phyloP scores from a whole-genome alignment of 2,113 vertebrate species.

The Ctenodactylus gundi region DNA sequence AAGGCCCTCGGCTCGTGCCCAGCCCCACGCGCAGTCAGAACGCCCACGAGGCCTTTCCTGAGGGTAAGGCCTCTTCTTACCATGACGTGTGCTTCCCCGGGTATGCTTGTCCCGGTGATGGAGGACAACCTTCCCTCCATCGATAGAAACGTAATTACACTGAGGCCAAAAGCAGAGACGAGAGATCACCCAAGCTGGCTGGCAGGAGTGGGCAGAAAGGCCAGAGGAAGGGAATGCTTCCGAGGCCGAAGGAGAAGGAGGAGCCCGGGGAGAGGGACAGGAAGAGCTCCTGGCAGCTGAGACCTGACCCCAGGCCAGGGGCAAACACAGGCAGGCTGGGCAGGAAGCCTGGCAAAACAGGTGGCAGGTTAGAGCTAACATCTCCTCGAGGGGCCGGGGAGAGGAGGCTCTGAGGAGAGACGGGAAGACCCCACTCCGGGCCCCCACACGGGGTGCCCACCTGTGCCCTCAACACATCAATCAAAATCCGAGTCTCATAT shows the following conservation, averaged over 20 bases:
- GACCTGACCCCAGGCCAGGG: constrained; percentile 60
- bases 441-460: too few species aligned
- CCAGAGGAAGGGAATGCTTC: constrained; percentile 59
- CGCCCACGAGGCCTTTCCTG: not conserved
- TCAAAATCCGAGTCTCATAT: not conserved
- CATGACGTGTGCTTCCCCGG: not conserved
- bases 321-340: constrained; percentile 52
- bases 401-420: not conserved
- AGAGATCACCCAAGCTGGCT: not conserved
- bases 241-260: constrained; percentile 65
- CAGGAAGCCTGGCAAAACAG: constrained; percentile 34
- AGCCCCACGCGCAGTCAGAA: too few species aligned
- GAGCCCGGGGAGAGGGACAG: constrained; percentile 15
- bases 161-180: constrained; percentile 1
- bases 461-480: too few species aligned
- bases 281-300: constrained; percentile 32
- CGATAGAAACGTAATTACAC: constrained; percentile 1
- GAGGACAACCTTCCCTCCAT: not conserved
- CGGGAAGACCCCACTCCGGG: not conserved
- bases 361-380: not conserved
- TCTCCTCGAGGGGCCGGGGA: not conserved
- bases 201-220: constrained; percentile 53
- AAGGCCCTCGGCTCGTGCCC: too few species aligned
- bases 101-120: not conserved
- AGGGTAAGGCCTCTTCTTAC: not conserved